Base-by-base conservation (phyloP, 2,888 invertebrate genomes). In the Agrotis clavis region DNA sequence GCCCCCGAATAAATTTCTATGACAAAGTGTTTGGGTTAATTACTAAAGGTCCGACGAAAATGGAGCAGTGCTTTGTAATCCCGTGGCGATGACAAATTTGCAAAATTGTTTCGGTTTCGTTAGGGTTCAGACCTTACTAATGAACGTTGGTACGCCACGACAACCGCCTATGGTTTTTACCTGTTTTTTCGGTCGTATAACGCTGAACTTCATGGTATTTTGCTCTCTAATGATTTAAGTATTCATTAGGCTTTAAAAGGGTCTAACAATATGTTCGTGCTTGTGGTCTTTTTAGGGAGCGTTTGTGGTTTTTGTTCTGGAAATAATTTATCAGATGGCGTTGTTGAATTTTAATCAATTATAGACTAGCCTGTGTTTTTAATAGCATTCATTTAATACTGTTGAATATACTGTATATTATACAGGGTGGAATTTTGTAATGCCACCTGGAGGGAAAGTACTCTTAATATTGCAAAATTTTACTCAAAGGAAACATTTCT, bases 51-150 rank as follows among this genome's bases (percentile, higher is more conserved):
- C 87, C 73, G 63, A 74, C 74, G 78, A 84, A 87, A 87, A 85
- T 81, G 79, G 82, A 80, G 78, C 84, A 82, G 73, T 84, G 76
- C 87, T 86, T 87, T 86, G 82, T 87, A 85, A 86, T 85, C 85
- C 83, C 87, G 77, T 70, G 79, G 87, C 78, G 87, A 86, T 86
- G 87, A 84, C 83, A 85, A 87, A 87, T 87, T 84, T 84, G 82
- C 78, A 79, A 87, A 88, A 86, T 89, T 90, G 87, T 85, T 87
- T 84, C 81, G 77, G 85, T 86, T 88, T 86, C 83, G 86, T 86
- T 79, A 69, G 79, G 80, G 86, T 79, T 74, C 78, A 75, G 64
- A 77, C 85, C 80, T 79, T 63, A 74, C 82, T 88, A 88, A 87
- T 82, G 88, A 84, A 80, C 63, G 80, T 59, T 62, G 84, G 81